Percentiles rank a stretch among this genome's conserved stretches.
Evolutionary conservation across 2,113 vertebrate species (phyloP).

Genomic region (Sphyrna mokarran): DNA sequence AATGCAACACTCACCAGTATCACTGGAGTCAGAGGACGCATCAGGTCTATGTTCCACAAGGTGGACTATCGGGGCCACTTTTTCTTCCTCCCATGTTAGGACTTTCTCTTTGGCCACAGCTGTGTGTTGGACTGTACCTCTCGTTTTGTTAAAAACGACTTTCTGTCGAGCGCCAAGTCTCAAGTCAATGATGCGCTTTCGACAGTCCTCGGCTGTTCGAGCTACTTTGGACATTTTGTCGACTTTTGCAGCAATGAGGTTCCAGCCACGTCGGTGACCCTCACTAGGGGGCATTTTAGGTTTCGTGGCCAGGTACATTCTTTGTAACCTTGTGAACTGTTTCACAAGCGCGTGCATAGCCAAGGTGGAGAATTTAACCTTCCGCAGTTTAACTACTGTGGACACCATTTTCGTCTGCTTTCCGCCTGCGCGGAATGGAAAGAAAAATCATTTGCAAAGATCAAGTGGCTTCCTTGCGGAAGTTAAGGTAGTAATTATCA

Average conservation of each 20-base stretch:
- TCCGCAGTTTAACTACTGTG: constrained; percentile 24
- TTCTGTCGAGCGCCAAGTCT: constrained; percentile 25
- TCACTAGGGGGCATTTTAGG: constrained; percentile 8
- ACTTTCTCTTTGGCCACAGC: constrained; percentile 18
- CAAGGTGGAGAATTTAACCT: constrained; percentile 21
- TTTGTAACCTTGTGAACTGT: constrained; percentile 27
- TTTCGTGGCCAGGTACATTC: constrained; percentile 12
- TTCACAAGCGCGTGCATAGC: constrained; percentile 21
- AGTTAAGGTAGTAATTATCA: constrained; percentile 15
- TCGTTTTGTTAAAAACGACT: constrained; percentile 5
- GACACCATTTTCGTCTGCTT: constrained; percentile 20
- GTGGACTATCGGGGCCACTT: constrained; percentile 33
- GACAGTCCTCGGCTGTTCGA: constrained; percentile 13
- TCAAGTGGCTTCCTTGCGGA: constrained; percentile 21
- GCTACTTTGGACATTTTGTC: constrained; percentile 22
- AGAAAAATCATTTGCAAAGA: constrained; percentile 36
- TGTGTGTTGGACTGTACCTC: constrained; percentile 18
- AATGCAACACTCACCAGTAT: constrained; percentile 30
- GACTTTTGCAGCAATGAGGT: constrained; percentile 1
- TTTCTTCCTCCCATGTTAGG: constrained; percentile 36
- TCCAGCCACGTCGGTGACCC: neutral
- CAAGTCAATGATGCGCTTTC: constrained; percentile 23
- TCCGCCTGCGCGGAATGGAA: constrained; percentile 35
- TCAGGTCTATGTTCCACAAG: constrained; percentile 28
- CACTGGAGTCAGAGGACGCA: constrained; percentile 34